Evolutionary conservation across 2,888 invertebrate genomes (phyloP), one percentile per base, ranked within the genome.

Genomic region (Stenoptilia bipunctidactyla): DNA sequence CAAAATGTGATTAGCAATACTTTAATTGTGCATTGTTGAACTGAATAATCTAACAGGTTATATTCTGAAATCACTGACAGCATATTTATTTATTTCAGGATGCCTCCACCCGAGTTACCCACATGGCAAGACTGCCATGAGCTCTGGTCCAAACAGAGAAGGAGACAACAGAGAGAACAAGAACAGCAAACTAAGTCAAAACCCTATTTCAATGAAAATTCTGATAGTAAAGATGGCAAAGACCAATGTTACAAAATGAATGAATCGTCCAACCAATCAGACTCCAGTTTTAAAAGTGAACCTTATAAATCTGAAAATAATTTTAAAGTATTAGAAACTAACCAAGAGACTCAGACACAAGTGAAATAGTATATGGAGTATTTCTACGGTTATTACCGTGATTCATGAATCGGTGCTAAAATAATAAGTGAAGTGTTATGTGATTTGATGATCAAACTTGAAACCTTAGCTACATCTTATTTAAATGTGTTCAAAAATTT

Each of bases 51-150:
- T n/a, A n/a, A n/a, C n/a, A n/a, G n/a, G n/a, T n/a, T n/a, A n/a
- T n/a, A n/a, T n/a, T n/a, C n/a, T n/a, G n/a, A n/a, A n/a, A n/a
- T n/a, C n/a, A n/a, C n/a, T n/a, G n/a, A n/a, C n/a, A n/a, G n/a
- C n/a, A n/a, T n/a, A n/a, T 20, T 5, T 20, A 20, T 5, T 20
- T 20, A 20, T 20, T 20, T 20, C 67, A 94, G 94, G 73, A 93
- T 94, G 90, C 86, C 90, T 38, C 90, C 90, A 1, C 93, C 94
- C 0, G 90, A 90, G 68, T 79, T 98, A 49, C 98, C 98, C 0
- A 94, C 92, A 20, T 95, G 95, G 91, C 98, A 99, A 76, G 98
- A 99, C 79, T 99, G 99, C 69, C 98, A 99, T 83, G 99, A 99
- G 76, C 87, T 99, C 63, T 99, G 98, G 98, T 96, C 96, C 58